A percentile compares a stretch with the other conserved stretches of the same genome.
Conservation (phyloP, 1,140 invertebrate genomes). For the Cherax destructor region DNA sequence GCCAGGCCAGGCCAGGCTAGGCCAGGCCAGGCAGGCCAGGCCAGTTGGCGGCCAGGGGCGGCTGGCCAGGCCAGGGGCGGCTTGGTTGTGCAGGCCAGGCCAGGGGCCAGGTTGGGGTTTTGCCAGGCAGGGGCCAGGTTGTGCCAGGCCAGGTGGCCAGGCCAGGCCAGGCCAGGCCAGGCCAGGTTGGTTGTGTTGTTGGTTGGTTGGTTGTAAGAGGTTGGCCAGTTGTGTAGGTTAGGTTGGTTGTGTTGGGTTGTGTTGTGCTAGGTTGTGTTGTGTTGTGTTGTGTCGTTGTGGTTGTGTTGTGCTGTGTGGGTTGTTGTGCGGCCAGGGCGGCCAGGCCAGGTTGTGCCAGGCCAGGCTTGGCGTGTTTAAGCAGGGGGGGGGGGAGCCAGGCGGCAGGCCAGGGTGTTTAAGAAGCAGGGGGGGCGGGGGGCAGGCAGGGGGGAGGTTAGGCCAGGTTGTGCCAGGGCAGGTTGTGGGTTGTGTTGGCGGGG, state of each 20-base stretch:
- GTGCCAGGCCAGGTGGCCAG: slow-evolving; percentile 35
- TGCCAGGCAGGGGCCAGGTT: neutral
- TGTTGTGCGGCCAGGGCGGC: too few species aligned
- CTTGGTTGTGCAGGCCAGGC: neutral
- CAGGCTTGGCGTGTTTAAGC: slow-evolving; percentile 8
- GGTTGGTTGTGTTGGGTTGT: too few species aligned
- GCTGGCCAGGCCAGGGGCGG: slow-evolving; percentile 11
- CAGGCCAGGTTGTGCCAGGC: slow-evolving; percentile 13
- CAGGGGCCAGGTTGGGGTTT: slow-evolving; percentile 9
- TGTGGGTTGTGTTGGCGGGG: slow-evolving; percentile 15
- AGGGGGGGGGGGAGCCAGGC: slow-evolving; percentile 28
- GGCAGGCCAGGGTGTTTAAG: slow-evolving; percentile 64
- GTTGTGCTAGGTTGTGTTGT: too few species aligned
- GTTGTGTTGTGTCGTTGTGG: too few species aligned
- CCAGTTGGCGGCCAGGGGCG: slow-evolving; percentile 14
- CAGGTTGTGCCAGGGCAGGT: slow-evolving; percentile 57
- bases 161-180: slow-evolving; percentile 31
- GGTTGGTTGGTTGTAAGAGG: slow-evolving; percentile 15
- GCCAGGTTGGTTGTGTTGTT: slow-evolving; percentile 25
- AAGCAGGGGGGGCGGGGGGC: neutral
- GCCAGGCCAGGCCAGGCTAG: slow-evolving; percentile 13
- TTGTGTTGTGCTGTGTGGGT: too few species aligned
- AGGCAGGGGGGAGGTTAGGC: too few species aligned
- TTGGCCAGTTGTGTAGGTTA: neutral
- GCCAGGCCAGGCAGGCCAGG: neutral